Evolutionary conservation across 2,797 vertebrate genomes (phyloP).

Genomic region (Peromyscus eremicus): DNA sequence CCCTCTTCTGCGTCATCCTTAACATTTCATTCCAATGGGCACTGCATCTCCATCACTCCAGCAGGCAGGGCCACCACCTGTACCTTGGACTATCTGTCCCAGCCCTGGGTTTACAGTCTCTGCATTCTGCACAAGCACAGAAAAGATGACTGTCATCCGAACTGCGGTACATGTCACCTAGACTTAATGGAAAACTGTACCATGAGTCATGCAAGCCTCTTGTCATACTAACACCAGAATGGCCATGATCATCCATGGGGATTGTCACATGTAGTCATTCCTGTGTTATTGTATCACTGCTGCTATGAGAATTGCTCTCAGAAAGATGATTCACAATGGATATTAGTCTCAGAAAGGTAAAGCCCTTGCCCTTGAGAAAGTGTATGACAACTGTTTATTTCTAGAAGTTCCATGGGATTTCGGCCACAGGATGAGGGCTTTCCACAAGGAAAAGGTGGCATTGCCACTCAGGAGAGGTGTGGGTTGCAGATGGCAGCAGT

Average conservation of each 20-base stretch:
- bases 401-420: neutral
- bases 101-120: neutral
- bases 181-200: neutral
- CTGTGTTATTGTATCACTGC: neutral
- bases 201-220: neutral
- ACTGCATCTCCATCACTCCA: neutral
- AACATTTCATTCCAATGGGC: neutral
- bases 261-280: neutral
- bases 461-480: neutral
- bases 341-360: neutral
- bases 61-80: fast-evolving
- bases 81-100: neutral
- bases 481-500: neutral
- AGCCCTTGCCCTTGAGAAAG: neutral
- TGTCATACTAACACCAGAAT: neutral
- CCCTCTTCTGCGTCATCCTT: neutral
- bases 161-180: neutral
- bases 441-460: neutral
- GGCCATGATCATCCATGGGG: no score
- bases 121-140: neutral
- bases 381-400: neutral
- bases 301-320: neutral
- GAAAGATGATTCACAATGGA: neutral
- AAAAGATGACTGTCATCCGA: neutral
- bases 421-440: neutral